Evolutionary conservation across 2,113 vertebrate genomes (phyloP).

Genomic region (Lepisosteus osseus): DNA sequence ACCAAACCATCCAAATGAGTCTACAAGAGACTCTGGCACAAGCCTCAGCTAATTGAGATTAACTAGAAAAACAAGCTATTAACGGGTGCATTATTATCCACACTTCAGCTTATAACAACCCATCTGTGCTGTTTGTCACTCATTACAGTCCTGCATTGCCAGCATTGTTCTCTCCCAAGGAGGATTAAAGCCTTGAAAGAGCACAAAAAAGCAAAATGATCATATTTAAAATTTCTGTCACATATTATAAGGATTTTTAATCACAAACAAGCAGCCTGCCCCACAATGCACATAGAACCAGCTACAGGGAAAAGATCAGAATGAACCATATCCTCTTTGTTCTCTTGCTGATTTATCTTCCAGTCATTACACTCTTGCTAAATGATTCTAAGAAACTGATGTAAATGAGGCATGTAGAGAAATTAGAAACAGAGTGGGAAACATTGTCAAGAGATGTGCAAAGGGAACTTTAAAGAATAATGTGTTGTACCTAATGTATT

Average conservation of each 20-base stretch:
- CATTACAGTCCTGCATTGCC: conserved; percentile 24
- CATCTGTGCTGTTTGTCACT: conserved; percentile 37
- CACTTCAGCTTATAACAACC: conserved; percentile 31
- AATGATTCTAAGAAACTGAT: too few relatives aligned
- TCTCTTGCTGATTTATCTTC: not conserved
- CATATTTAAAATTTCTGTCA: not conserved
- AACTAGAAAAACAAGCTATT: conserved; percentile 30
- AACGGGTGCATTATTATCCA: conserved; percentile 33
- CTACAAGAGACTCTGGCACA: conserved; percentile 18
- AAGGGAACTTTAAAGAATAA: too few relatives aligned
- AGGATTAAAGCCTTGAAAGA: conserved; percentile 1
- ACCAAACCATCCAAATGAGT: conserved; percentile 23
- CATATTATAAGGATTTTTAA: not conserved
- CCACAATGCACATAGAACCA: not conserved
- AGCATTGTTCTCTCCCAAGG: conserved; percentile 7
- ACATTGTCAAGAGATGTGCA: too few relatives aligned
- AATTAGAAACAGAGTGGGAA: too few relatives aligned
- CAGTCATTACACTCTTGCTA: not conserved
- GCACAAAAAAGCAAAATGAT: not conserved
- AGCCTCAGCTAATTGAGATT: conserved; percentile 26
- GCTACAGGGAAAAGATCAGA: not conserved
- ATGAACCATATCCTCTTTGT: not conserved
- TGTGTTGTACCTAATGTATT: too few relatives aligned
- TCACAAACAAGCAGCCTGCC: not conserved
- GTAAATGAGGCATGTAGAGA: too few relatives aligned